Conservation (phyloP, 2,797 vertebrate species). For the Ataeniobius toweri region DNA sequence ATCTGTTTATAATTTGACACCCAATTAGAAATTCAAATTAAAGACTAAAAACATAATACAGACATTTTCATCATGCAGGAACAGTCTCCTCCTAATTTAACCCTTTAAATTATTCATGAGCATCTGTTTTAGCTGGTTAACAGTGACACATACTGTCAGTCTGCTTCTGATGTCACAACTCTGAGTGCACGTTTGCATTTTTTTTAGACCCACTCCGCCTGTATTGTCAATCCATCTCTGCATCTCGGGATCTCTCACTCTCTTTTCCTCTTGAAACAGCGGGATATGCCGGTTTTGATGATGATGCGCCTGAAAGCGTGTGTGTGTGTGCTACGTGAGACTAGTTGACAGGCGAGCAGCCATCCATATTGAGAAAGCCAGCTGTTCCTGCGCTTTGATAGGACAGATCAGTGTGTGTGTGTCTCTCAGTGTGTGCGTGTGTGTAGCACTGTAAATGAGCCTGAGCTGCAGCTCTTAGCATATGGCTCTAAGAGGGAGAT, state of each 20-base stretch:
- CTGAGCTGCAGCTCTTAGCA: conserved; percentile 75
- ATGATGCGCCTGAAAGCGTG: conserved; percentile 25
- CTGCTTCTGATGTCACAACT: conserved; percentile 18
- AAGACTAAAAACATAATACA: not conserved
- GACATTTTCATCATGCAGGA: conserved; percentile 7
- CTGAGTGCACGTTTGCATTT: conserved; percentile 19
- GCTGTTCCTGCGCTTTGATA: conserved; percentile 79
- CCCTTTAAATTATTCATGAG: conserved; percentile 34
- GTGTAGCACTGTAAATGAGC: conserved; percentile 72
- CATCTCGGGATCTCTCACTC: conserved; percentile 10
- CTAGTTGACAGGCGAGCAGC: conserved; percentile 76
- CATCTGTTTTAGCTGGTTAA: conserved; percentile 33
- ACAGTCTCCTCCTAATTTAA: conserved; percentile 6
- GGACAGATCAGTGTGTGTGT: conserved; percentile 34
- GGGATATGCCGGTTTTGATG: conserved; percentile 46
- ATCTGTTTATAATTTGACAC: not conserved
- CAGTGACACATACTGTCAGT: conserved; percentile 24
- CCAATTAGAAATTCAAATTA: conserved; percentile 3
- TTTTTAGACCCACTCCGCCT: not conserved
- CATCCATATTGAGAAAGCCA: conserved; percentile 78
- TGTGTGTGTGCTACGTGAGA: conserved; percentile 45
- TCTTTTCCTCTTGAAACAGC: conserved; percentile 44
- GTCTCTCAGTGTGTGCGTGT: conserved; percentile 23
- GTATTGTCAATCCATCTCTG: conserved; percentile 14
- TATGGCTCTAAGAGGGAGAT: conserved; percentile 73